Evolutionary conservation across 1,140 invertebrate species (phyloP).

Genomic region (Varroa destructor): DNA sequence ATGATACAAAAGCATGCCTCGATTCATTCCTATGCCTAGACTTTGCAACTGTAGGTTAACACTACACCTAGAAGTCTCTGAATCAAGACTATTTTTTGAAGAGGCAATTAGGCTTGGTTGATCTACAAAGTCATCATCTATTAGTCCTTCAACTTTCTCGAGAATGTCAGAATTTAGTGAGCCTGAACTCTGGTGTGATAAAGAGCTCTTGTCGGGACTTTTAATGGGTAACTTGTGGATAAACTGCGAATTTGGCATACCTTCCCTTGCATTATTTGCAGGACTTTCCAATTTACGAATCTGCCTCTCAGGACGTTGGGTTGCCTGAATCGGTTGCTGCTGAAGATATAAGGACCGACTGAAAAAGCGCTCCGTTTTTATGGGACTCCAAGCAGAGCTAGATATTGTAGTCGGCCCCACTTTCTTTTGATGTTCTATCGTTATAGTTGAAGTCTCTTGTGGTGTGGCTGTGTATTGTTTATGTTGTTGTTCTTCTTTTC

Average conservation of each 20-base stretch:
- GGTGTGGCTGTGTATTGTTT: no score
- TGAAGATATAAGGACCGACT: conserved; percentile 12
- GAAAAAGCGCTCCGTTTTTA: conserved; percentile 26
- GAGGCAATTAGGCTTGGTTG: conserved; percentile 20
- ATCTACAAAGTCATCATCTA: conserved; percentile 23
- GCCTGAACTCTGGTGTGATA: conserved; percentile 22
- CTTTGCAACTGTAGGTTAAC: conserved; percentile 4
- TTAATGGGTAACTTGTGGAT: not conserved
- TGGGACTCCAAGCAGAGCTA: not conserved
- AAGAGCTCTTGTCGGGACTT: not conserved
- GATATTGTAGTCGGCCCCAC: no score
- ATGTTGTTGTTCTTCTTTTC: no score
- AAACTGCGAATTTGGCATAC: not conserved
- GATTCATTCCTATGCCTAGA: conserved; percentile 9
- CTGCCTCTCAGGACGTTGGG: no score
- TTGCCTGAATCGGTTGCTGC: not conserved
- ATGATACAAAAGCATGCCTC: conserved; percentile 23
- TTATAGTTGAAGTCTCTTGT: no score
- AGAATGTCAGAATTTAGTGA: conserved; percentile 20
- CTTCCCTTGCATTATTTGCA: not conserved
- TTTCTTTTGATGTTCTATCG: no score
- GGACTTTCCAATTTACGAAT: not conserved
- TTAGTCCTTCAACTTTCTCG: conserved; percentile 12
- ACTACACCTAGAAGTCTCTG: conserved; percentile 4
- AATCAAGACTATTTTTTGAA: conserved; percentile 14